phyloP scores from a whole-genome alignment of 2,797 vertebrate species.

The Poecilia velifera region DNA sequence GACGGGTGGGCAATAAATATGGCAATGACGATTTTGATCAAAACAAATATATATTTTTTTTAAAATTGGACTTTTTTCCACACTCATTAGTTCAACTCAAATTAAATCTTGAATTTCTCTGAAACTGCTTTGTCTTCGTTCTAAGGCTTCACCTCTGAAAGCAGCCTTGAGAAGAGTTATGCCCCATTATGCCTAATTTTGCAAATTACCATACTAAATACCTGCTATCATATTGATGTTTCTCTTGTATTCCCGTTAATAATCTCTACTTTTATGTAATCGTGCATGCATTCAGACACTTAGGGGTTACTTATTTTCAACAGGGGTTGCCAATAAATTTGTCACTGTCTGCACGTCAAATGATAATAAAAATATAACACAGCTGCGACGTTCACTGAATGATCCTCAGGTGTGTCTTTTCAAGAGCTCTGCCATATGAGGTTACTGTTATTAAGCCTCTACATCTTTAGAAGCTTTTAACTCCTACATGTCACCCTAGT shows the following conservation, averaged over 20 bases:
- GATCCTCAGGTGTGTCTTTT: conserved; percentile 60
- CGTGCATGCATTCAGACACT: background rate
- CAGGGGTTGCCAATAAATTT: conserved; percentile 11
- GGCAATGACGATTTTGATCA: background rate
- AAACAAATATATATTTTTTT: background rate
- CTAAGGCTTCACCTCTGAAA: background rate
- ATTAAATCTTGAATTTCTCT: background rate
- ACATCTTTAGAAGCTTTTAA: conserved; percentile 28
- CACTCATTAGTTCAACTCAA: background rate
- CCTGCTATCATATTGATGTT: background rate
- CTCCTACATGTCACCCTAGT: conserved; percentile 18
- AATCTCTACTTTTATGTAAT: background rate
- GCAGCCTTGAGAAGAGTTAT: background rate
- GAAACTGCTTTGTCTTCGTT: background rate
- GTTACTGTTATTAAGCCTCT: conserved; percentile 25
- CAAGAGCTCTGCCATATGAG: conserved; percentile 33
- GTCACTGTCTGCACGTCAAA: conserved; percentile 34
- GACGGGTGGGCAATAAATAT: background rate
- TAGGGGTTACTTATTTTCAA: background rate
- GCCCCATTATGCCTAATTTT: background rate
- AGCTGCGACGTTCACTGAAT: conserved; percentile 57
- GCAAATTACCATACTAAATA: background rate
- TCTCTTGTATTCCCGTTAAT: conserved; percentile 5
- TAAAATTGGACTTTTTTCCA: background rate
- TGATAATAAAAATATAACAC: conserved; percentile 32